Evolutionary conservation across 2,113 vertebrate genomes (phyloP).

Genomic region (Emydura subglobosa): DNA sequence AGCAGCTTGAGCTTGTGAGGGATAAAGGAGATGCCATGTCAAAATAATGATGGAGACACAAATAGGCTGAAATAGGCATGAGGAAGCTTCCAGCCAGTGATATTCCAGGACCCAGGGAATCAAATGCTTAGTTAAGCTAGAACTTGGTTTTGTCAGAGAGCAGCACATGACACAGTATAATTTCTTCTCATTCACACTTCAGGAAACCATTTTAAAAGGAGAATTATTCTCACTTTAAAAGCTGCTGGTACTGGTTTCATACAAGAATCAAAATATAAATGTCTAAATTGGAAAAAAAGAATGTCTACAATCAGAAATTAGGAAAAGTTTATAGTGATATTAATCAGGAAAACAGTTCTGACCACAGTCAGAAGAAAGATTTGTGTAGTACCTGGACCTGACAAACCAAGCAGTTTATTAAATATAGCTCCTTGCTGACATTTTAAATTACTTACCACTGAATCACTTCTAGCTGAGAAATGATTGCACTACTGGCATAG

Average conservation of each 20-base stretch:
- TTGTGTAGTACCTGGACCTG: rapidly evolving
- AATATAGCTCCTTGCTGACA: constrained; percentile 12
- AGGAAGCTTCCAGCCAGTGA: background rate
- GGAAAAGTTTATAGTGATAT: background rate
- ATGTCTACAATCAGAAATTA: background rate
- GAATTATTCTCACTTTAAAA: constrained; percentile 24
- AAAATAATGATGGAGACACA: constrained; percentile 31
- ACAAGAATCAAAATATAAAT: background rate
- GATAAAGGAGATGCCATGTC: constrained; percentile 2
- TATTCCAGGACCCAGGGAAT: constrained; percentile 27
- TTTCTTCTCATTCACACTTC: constrained; percentile 67
- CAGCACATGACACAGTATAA: constrained; percentile 42
- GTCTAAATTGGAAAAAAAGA: background rate
- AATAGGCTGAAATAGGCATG: constrained; percentile 6
- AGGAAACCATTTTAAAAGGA: constrained; percentile 29
- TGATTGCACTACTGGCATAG: background rate
- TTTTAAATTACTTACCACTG: background rate
- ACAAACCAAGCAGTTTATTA: background rate
- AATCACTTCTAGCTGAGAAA: constrained; percentile 10
- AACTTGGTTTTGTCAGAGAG: constrained; percentile 41
- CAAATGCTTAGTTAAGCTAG: constrained; percentile 57
- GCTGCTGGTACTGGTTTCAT: constrained; percentile 5
- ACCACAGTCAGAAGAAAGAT: background rate
- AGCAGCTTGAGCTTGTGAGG: constrained; percentile 20
- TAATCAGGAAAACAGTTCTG: background rate